Conservation (phyloP, 92 coral and sea anemone species). For the Epizoanthus fatuus region DNA sequence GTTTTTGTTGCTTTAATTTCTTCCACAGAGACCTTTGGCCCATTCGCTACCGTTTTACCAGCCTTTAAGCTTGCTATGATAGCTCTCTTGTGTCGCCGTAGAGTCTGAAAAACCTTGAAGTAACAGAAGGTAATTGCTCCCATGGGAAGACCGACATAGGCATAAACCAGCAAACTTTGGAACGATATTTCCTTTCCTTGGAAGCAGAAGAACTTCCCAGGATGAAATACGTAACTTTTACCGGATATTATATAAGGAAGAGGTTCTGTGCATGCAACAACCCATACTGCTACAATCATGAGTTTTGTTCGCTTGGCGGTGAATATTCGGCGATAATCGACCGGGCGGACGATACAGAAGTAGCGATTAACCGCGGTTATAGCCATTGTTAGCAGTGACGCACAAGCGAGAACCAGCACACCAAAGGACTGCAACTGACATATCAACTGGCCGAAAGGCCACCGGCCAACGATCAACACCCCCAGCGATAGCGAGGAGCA, state of each 20-base stretch:
- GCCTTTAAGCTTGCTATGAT: neutral
- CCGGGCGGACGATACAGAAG: conserved; percentile 65
- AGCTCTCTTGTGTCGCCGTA: conserved; percentile 53
- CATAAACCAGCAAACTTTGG: conserved; percentile 49
- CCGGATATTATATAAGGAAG: conserved; percentile 54
- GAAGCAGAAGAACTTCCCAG: conserved; percentile 61
- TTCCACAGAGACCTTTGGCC: conserved; percentile 15
- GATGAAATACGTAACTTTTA: conserved; percentile 41
- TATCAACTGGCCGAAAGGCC: conserved; percentile 14
- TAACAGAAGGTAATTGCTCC: conserved; percentile 56
- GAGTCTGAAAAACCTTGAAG: conserved; percentile 45
- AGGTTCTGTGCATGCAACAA: conserved; percentile 38
- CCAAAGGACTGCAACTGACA: conserved; percentile 67
- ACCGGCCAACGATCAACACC: conserved; percentile 36
- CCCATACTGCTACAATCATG: conserved; percentile 53
- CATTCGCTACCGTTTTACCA: neutral
- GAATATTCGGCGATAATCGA: conserved; percentile 46
- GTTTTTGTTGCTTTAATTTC: conserved; percentile 65
- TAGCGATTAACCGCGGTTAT: conserved; percentile 72
- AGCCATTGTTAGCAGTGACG: conserved; percentile 71
- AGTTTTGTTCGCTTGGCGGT: conserved; percentile 49
- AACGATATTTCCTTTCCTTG: conserved; percentile 60
- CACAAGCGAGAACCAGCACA: conserved; percentile 57
- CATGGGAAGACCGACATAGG: conserved; percentile 60
- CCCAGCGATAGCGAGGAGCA: conserved; percentile 39